phyloP scores from a whole-genome alignment of 2,888 invertebrate species.

The Agrochola lychnidis region DNA sequence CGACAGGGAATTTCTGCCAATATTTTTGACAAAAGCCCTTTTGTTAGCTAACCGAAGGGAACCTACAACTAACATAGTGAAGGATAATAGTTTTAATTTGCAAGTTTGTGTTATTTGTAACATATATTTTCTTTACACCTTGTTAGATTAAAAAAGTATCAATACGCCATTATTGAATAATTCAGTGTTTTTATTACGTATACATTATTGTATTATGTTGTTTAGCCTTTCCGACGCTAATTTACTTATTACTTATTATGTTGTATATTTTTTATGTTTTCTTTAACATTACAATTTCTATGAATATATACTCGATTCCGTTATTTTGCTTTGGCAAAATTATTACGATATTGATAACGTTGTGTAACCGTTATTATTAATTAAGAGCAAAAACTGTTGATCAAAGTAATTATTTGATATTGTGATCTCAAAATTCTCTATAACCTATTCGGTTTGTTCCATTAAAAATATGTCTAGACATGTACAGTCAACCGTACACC shows the following conservation, averaged over 20 bases:
- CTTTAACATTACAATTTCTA: not conserved
- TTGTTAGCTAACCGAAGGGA: not conserved
- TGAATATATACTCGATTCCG: not conserved
- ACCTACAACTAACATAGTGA: not conserved
- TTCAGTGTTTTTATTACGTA: not conserved
- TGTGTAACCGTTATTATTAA: not conserved
- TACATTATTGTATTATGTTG: too few species aligned
- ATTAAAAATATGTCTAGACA: not conserved
- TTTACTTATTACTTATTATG: not conserved
- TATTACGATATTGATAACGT: not conserved
- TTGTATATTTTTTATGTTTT: not conserved
- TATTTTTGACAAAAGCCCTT: not conserved
- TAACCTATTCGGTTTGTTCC: not conserved
- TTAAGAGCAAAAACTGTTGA: not conserved
- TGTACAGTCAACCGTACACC: slow-evolving; percentile 3
- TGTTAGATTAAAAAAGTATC: not conserved
- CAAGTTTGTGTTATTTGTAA: not conserved
- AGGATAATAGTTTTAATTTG: not conserved
- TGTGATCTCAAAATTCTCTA: slow-evolving; percentile 38
- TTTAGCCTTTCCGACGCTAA: not conserved
- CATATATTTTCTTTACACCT: not conserved
- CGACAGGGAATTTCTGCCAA: not conserved
- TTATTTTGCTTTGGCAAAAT: not conserved
- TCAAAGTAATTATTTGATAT: slow-evolving; percentile 7
- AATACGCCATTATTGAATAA: not conserved